Evolutionary conservation across 1,140 invertebrate genomes (phyloP).

Genomic region (Littorina saxatilis): DNA sequence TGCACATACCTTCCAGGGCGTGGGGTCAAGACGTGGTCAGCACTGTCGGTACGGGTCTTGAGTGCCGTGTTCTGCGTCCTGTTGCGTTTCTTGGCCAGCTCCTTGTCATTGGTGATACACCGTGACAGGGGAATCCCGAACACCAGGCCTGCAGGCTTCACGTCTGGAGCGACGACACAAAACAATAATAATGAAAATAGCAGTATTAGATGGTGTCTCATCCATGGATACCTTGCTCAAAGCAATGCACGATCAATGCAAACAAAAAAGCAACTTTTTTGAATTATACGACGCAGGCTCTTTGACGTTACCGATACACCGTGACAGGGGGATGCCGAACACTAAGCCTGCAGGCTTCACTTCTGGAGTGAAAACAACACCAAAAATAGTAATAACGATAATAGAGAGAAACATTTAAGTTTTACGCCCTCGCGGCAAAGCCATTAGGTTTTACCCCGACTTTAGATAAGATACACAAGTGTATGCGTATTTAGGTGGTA

Average conservation of each 20-base stretch:
- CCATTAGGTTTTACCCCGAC: too few relatives aligned
- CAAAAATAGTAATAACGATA: too few relatives aligned
- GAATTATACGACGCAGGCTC: too few relatives aligned
- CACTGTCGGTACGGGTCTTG: constrained; percentile 48
- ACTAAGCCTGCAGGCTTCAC: constrained; percentile 78
- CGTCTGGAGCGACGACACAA: constrained; percentile 9
- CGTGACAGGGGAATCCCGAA: constrained; percentile 89
- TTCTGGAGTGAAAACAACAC: constrained; percentile 18
- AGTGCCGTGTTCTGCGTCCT: constrained; percentile 28
- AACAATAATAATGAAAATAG: too few relatives aligned
- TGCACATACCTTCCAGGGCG: constrained; percentile 30
- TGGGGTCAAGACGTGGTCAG: constrained; percentile 54
- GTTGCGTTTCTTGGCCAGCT: constrained; percentile 78
- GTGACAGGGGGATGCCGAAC: constrained; percentile 88
- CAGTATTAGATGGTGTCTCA: too few relatives aligned
- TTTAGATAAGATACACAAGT: too few relatives aligned
- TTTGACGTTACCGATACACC: constrained; percentile 88
- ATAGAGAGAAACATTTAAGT: too few relatives aligned
- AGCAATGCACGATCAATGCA: too few relatives aligned
- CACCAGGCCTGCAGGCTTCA: constrained; percentile 78
- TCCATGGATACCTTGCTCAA: too few relatives aligned
- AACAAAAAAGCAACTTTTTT: too few relatives aligned
- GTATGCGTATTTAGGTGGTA: too few relatives aligned
- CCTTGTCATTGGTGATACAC: constrained; percentile 88
- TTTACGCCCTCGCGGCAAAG: too few relatives aligned